Evolutionary conservation across 2,797 vertebrate species (phyloP).

Genomic region (Hyperoplus lanceolatus): DNA sequence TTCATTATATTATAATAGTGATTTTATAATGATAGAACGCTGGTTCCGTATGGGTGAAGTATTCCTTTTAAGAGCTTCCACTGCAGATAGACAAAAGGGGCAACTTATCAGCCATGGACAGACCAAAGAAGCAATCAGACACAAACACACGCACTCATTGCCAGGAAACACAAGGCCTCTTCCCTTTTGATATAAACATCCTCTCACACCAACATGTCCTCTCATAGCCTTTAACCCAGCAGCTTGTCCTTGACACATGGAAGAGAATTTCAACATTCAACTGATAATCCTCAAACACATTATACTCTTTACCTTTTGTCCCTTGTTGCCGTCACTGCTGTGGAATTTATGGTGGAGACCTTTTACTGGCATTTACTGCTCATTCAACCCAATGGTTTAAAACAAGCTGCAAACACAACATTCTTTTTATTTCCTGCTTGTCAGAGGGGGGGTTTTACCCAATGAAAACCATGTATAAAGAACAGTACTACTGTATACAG

Average conservation of each 20-base stretch:
- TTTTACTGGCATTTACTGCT: not conserved
- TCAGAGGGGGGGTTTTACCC: not conserved
- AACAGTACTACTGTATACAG: not conserved
- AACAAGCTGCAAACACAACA: not conserved
- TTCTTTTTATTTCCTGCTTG: not conserved
- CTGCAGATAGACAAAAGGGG: not conserved
- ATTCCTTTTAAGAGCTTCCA: not conserved
- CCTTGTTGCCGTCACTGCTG: not conserved
- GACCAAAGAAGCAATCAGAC: not conserved
- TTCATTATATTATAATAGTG: no score
- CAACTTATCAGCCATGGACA: constrained; percentile 19
- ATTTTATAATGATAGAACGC: no score
- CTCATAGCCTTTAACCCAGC: not conserved
- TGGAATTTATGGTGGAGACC: not conserved
- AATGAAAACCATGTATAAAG: not conserved
- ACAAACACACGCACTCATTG: not conserved
- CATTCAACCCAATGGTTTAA: not conserved
- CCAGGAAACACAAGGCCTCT: constrained; percentile 3
- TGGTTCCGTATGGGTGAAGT: no score
- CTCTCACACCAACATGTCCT: constrained; percentile 33
- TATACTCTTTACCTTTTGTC: not conserved
- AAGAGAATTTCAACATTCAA: not conserved
- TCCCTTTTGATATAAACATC: constrained; percentile 41
- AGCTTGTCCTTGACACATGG: not conserved
- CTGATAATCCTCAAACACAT: not conserved